A percentile compares a stretch with the other conserved stretches of the same genome.
phyloP scores from a whole-genome alignment of 2,113 vertebrate species.

The Pachypanchax playfairii region DNA sequence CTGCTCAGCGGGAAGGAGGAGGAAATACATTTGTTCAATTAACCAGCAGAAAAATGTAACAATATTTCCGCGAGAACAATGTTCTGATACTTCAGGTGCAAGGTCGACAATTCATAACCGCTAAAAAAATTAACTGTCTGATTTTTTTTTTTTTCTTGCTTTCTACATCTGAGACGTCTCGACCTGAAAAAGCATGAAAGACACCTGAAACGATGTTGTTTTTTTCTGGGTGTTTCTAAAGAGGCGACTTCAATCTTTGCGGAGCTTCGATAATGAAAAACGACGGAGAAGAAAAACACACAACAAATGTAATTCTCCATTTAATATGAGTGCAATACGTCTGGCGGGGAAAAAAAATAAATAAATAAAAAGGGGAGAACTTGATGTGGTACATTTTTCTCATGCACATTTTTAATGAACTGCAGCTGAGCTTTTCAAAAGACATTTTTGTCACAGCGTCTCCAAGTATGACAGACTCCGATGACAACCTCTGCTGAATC shows the following conservation, averaged over 20 bases:
- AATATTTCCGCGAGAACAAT: constrained; percentile 17
- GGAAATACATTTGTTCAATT: constrained; percentile 14
- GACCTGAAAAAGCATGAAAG: background rate
- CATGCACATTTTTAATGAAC: constrained; percentile 53
- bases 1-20: background rate
- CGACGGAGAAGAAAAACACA: background rate
- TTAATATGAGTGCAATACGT: constrained; percentile 20
- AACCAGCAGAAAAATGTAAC: constrained; percentile 20
- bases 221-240: background rate
- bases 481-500: constrained; percentile 46
- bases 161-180: background rate
- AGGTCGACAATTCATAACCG: constrained; percentile 2
- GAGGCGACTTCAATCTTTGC: constrained; percentile 1
- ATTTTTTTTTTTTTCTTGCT: background rate
- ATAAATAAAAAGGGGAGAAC: background rate
- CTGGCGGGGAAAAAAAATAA: background rate
- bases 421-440: constrained; percentile 46
- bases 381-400: constrained; percentile 25
- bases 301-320: constrained; percentile 1
- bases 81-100: background rate
- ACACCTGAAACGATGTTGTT: background rate
- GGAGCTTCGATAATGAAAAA: background rate
- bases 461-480: constrained; percentile 36
- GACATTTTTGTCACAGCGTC: constrained; percentile 31
- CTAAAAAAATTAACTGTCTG: constrained; percentile 10